Evolutionary conservation across 2,113 vertebrate genomes (phyloP).

Genomic region (Equus przewalskii): DNA sequence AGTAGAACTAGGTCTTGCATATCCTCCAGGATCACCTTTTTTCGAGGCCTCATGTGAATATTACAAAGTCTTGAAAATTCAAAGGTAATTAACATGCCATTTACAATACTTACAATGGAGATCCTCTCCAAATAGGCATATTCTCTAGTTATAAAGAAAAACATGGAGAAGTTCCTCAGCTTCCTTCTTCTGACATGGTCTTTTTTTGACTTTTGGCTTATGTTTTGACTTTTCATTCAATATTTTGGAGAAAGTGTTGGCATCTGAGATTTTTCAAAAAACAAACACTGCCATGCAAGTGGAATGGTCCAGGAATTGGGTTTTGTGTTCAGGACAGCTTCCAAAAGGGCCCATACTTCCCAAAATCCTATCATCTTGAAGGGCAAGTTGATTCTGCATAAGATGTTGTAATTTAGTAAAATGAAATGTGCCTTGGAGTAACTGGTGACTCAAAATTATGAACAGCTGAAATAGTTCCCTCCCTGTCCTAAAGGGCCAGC

Average conservation of each 20-base stretch:
- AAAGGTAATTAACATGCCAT: not conserved
- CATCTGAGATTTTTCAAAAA: not conserved
- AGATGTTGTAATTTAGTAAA: not conserved
- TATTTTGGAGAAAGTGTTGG: not conserved
- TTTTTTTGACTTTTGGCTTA: not conserved
- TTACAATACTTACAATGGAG: rapidly evolving
- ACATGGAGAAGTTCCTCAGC: not conserved
- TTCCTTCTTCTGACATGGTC: not conserved
- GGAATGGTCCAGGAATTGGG: not conserved
- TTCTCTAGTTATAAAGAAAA: not conserved
- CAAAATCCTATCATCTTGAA: not conserved
- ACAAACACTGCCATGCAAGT: not conserved
- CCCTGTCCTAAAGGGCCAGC: not conserved
- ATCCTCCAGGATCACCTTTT: not conserved
- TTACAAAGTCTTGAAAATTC: not conserved
- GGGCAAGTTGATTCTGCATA: not conserved
- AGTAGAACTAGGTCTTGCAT: not conserved
- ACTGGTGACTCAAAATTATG: not conserved
- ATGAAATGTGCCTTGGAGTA: not conserved
- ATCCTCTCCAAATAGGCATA: not conserved
- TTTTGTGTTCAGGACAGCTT: not conserved
- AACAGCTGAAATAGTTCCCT: not conserved
- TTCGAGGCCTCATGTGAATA: not conserved
- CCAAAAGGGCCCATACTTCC: not conserved
- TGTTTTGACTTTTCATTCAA: not conserved